A percentile compares a stretch with the other conserved stretches of the same genome.
Evolutionary conservation across 2,113 vertebrate genomes (phyloP).

Genomic region (Elephas maximus): DNA sequence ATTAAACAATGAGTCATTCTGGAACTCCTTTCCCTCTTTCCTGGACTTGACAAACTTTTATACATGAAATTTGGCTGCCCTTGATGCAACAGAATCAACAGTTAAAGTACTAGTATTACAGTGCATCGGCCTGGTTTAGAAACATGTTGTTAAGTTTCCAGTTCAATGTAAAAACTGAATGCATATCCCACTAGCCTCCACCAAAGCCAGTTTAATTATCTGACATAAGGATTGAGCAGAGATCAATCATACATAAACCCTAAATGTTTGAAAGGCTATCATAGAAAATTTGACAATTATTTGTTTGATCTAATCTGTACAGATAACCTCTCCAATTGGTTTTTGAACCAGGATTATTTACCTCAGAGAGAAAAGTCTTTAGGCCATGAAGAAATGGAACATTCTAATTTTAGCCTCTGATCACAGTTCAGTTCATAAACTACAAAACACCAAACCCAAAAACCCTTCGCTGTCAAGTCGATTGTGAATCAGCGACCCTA

Average conservation of each 20-base stretch:
- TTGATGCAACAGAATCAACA: conserved; percentile 66
- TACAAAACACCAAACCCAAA: not conserved
- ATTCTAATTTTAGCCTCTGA: conserved; percentile 53
- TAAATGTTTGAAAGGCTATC: not conserved
- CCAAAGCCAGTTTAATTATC: not conserved
- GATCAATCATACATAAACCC: not conserved
- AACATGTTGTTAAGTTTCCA: not conserved
- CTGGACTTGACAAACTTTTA: conserved; percentile 79
- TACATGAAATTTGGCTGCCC: conserved; percentile 73
- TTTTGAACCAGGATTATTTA: conserved; percentile 5
- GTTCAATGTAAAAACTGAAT: not conserved
- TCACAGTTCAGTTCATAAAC: not conserved
- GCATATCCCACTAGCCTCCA: rapidly evolving
- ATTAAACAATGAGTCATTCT: conserved; percentile 87
- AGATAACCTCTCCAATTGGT: not conserved
- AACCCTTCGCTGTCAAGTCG: not conserved
- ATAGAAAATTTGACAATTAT: not conserved
- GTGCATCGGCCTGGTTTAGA: conserved; percentile 46
- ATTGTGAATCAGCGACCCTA: not conserved
- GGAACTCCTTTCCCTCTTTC: conserved; percentile 76
- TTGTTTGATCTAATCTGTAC: not conserved
- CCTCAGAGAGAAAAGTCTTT: not conserved
- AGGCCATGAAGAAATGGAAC: conserved; percentile 29
- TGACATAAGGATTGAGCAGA: not conserved
- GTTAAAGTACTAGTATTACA: conserved; percentile 36